These are phyloP conservation scores for Alaudala cheleensis DNA, from an alignment of 2,113 vertebrate genomes.

Conservation along the genomic window DNA sequence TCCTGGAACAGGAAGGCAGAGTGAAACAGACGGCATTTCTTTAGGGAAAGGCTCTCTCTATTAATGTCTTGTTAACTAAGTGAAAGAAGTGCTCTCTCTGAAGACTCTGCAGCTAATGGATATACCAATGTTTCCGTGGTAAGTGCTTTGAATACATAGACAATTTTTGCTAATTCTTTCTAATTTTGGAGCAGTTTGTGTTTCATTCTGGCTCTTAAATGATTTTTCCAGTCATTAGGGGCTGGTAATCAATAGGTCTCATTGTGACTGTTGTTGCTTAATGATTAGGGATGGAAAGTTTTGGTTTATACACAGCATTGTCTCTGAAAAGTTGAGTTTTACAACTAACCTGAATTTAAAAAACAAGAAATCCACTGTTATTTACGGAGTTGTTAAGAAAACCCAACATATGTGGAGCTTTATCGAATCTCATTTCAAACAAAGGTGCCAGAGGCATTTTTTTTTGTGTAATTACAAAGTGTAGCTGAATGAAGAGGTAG, in stretches of 20 bases:
- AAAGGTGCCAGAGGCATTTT: not conserved
- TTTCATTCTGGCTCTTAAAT: not conserved
- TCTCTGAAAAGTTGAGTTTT: not conserved
- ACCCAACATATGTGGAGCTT: not conserved
- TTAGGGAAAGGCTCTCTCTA: not conserved
- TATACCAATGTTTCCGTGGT: not conserved
- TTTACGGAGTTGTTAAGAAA: not conserved
- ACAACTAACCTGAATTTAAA: not conserved
- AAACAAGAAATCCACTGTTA: not conserved
- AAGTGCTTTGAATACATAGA: not conserved
- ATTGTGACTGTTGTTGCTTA: not conserved
- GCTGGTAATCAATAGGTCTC: not conserved
- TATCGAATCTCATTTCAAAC: not conserved
- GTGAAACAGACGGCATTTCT: conserved; percentile 9
- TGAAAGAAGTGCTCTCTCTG: not conserved
- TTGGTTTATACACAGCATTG: not conserved
- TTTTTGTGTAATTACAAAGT: not conserved
- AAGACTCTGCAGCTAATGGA: not conserved
- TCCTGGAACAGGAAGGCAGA: conserved; percentile 59
- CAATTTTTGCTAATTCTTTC: not conserved
- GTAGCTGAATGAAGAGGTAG: not conserved
- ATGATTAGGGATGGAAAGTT: not conserved
- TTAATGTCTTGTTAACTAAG: not conserved
- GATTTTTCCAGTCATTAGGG: conserved; percentile 17
- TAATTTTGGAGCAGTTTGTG: not conserved